Conservation (phyloP, 1,140 invertebrate genomes). For the Micrasema longulum region DNA sequence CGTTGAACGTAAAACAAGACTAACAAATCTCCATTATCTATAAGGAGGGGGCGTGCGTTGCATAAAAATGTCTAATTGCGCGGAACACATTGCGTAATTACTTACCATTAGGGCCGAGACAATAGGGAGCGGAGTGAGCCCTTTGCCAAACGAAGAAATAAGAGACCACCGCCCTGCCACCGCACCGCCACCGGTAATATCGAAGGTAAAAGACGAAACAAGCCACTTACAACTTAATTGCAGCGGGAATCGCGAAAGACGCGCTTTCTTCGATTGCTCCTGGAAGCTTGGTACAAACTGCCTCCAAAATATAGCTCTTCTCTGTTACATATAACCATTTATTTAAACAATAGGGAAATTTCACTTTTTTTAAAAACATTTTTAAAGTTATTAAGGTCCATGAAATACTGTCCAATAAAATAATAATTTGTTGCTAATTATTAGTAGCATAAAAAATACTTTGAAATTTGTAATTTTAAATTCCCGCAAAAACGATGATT, state of each 20-base stretch:
- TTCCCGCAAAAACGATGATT: no score
- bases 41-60: conserved; percentile 49
- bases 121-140: conserved; percentile 39
- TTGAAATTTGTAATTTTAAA: no score
- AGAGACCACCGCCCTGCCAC: neutral
- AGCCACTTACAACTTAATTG: conserved; percentile 36
- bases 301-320: no score
- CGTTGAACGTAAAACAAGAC: conserved; percentile 45
- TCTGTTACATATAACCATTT: no score
- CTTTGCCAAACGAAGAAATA: conserved; percentile 49
- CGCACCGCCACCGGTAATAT: conserved; percentile 4
- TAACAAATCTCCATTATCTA: conserved; percentile 52
- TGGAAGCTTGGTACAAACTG: neutral
- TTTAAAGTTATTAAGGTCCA: no score
- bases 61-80: conserved; percentile 54
- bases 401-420: no score
- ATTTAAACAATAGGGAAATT: no score
- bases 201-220: conserved; percentile 45
- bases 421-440: no score
- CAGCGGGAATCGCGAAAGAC: conserved; percentile 13
- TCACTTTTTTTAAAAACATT: no score
- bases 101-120: conserved; percentile 50
- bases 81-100: conserved; percentile 53
- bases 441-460: no score
- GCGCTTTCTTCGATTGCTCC: conserved; percentile 12